A percentile compares a stretch with the other conserved stretches of the same genome.
phyloP scores from a whole-genome alignment of 37 sponge, comb jelly and placozoan genomes.

The Oscarella lobularis region DNA sequence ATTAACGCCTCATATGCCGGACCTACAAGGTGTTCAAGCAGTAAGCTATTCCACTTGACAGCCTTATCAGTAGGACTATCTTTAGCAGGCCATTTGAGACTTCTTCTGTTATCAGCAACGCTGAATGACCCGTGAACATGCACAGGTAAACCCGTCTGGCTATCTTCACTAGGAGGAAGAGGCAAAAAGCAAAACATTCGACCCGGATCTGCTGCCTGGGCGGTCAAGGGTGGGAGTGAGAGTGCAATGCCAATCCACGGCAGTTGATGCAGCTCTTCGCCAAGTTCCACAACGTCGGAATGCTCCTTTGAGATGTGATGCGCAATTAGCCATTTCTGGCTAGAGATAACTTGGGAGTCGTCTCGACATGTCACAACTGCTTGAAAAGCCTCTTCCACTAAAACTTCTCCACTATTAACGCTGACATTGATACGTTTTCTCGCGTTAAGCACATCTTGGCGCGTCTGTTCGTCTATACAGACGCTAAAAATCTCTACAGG shows the following conservation, averaged over 20 bases:
- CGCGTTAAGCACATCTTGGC: background rate
- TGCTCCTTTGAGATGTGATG: background rate
- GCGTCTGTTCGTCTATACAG: background rate
- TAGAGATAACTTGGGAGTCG: background rate
- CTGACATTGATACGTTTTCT: background rate
- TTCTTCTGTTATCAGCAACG: conserved; percentile 32
- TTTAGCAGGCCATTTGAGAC: conserved; percentile 61
- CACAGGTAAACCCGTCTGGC: conserved; percentile 31
- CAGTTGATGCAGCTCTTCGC: conserved; percentile 15
- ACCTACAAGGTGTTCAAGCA: conserved; percentile 9
- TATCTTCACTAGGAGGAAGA: conserved; percentile 5
- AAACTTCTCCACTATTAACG: background rate
- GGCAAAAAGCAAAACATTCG: conserved; percentile 38
- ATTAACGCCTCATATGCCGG: background rate
- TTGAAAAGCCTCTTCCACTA: background rate
- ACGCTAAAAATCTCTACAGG: background rate
- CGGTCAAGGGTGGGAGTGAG: conserved; percentile 1
- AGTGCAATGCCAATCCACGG: conserved; percentile 68
- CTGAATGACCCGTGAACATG: conserved; percentile 49
- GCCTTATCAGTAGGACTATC: conserved; percentile 41
- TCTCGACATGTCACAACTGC: background rate
- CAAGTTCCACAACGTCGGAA: background rate
- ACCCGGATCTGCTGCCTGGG: background rate
- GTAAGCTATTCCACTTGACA: conserved; percentile 47
- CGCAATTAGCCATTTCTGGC: background rate